Evolutionary conservation across 2,888 invertebrate genomes (phyloP), one percentile per base, ranked within the genome.

Genomic region (Gymnoscelis rufifasciata): DNA sequence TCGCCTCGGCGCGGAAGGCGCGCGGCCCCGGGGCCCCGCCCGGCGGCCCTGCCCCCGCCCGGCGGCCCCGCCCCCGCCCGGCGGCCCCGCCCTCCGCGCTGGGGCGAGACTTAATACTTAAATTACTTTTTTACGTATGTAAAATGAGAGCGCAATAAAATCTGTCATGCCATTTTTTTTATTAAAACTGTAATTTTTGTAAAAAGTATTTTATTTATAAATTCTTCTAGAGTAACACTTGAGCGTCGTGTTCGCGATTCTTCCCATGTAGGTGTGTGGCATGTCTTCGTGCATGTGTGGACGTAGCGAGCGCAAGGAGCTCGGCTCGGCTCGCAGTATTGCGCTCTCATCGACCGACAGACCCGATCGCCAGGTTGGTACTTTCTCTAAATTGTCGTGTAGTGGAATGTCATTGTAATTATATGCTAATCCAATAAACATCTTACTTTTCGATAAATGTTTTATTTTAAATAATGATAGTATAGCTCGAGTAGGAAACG

Each of bases 351-450:
- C 35, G 28, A 2, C 3, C 27, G 14, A 2, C 15, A 23, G 13
- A n/a, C 24, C 24, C 33, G 23, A 6, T 8, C 35, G 38, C 33
- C 29, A 14, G 35, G 47, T 29, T 15, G 30, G 7, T 26, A 28
- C 6, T 13, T 33, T 41, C 37, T 52, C 54, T 52, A 52, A 51
- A 52, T 57, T 35, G 33, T 45, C 45, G 53, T 64, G 57, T 59
- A 53, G 52, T 55, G 51, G 38, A 49, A 45, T 44, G 38, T 40
- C 45, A 55, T 55, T 57, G 53, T 60, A 60, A 54, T 62, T 58
- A 58, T 60, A 52, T 54, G 50, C 57, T 52, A 54, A 57, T 56
- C 55, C 58, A 60, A 60, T 60, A 61, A 57, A 44, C 54, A 51
- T 59, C 55, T 54, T 55, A 55, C 57, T 57, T 59, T 54, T 44